phyloP scores from a whole-genome alignment of 2,888 invertebrate species.

The Melinaea marsaeus region DNA sequence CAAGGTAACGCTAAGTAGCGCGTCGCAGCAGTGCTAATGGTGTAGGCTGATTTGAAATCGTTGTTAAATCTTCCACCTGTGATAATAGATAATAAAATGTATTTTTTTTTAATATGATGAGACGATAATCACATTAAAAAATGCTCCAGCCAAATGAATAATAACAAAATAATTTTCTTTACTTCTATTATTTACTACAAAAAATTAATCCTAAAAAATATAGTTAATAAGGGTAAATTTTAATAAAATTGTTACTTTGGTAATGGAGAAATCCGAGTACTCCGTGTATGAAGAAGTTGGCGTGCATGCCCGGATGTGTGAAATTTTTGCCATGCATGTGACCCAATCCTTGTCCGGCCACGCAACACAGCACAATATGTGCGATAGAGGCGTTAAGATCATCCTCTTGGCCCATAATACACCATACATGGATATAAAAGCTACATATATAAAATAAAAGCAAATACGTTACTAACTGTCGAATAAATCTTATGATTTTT shows the following conservation, averaged over 20 bases:
- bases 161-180: not conserved
- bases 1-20: slow-evolving; percentile 60
- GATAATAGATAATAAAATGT: slow-evolving; percentile 24
- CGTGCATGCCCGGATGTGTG: slow-evolving; percentile 64
- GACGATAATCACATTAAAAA: no score
- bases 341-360: slow-evolving; percentile 52
- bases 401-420: slow-evolving; percentile 54
- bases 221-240: not conserved
- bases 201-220: not conserved
- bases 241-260: slow-evolving; percentile 43
- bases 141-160: not conserved
- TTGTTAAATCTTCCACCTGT: slow-evolving; percentile 50
- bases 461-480: slow-evolving; percentile 12
- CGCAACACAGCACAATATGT: slow-evolving; percentile 55
- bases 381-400: slow-evolving; percentile 54
- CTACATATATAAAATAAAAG: slow-evolving; percentile 23
- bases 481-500: slow-evolving; percentile 1
- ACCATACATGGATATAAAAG: slow-evolving; percentile 31
- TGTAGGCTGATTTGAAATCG: slow-evolving; percentile 50
- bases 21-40: slow-evolving; percentile 49
- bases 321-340: slow-evolving; percentile 41
- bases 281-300: slow-evolving; percentile 63
- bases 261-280: slow-evolving; percentile 57
- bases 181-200: not conserved
- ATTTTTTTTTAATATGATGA: no score